Conservation (phyloP, 2,797 vertebrate species). For the Aphelocoma californica region DNA sequence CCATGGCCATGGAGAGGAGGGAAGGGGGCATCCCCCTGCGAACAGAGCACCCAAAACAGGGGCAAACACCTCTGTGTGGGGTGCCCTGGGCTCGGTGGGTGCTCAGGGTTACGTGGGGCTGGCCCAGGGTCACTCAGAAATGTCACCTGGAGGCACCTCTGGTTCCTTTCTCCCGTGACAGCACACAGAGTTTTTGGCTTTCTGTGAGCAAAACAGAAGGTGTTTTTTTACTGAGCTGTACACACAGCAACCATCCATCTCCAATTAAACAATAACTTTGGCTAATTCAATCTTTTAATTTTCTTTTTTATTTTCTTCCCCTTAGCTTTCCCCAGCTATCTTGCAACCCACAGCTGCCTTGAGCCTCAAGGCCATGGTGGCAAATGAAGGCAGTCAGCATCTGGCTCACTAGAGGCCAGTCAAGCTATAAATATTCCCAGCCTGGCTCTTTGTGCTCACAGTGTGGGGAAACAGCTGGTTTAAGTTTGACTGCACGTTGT, state of each 20-base stretch:
- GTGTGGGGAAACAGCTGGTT: constrained; percentile 69
- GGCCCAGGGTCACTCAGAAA: background rate
- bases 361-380: constrained; percentile 26
- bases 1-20: background rate
- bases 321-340: background rate
- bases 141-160: background rate
- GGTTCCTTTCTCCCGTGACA: background rate
- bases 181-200: background rate
- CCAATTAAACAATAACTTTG: background rate
- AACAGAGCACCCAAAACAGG: background rate
- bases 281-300: background rate
- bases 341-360: background rate
- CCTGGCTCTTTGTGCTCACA: constrained; percentile 36
- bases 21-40: background rate
- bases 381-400: constrained; percentile 17
- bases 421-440: constrained; percentile 67
- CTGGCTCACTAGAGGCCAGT: constrained; percentile 55
- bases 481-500: constrained; percentile 64
- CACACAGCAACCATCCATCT: background rate
- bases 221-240: background rate
- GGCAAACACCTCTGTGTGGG: background rate
- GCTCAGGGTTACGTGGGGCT: background rate
- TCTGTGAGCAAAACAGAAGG: background rate
- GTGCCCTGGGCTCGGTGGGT: accelerated
- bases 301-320: background rate